Evolutionary conservation across 2,113 vertebrate species (phyloP), one percentile per base, ranked within the genome.

Genomic region (Dromaius novaehollandiae): DNA sequence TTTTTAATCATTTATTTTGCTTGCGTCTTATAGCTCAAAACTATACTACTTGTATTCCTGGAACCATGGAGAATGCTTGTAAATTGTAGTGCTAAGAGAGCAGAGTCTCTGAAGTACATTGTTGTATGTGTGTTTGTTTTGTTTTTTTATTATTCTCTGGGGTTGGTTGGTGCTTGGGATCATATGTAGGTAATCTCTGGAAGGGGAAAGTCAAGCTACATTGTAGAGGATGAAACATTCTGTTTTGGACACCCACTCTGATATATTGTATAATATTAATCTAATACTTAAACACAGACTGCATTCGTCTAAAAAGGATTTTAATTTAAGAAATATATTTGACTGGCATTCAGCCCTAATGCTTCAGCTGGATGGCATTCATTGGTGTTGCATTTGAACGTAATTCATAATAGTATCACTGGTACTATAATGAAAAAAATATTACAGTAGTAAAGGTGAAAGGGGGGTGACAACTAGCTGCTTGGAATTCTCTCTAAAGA

Each of bases 291-390:
- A 92, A 79, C 22, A 66, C 50, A 76, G 30, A 94, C 95, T 88
- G 79, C 36, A n/a, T 77, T 95, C 11, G 3, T 94, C 81, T 88
- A 83, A 92, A 73, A 86, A 64, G 28, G 82, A 22, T 94, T 95
- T 96, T 93, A 95, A 95, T 96, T 95, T 93, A 68, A 91, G 68
- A 78, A 90, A 75, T 86, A 42, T 78, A 11, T 91, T 91, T 94
- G 30, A 26, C 66, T 91, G 96, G 88, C 92, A 92, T 63, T 61
- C 34, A 66, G 91, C 91, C 94, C 73, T 91, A 90, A 93, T 94
- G 91, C 73, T 74, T 93, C 60, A 91, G 21, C 60, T 93, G 82
- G 82, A 89, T 93, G 51, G 32, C 56, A 19, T 95, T 92, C 36
- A n/a, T 32, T 95, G 55, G 51, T 89, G 68, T 89, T 91, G 32